These are phyloP conservation scores for Sorex araneus DNA, from an alignment of 2,113 vertebrate species.

Conservation along the genomic window DNA sequence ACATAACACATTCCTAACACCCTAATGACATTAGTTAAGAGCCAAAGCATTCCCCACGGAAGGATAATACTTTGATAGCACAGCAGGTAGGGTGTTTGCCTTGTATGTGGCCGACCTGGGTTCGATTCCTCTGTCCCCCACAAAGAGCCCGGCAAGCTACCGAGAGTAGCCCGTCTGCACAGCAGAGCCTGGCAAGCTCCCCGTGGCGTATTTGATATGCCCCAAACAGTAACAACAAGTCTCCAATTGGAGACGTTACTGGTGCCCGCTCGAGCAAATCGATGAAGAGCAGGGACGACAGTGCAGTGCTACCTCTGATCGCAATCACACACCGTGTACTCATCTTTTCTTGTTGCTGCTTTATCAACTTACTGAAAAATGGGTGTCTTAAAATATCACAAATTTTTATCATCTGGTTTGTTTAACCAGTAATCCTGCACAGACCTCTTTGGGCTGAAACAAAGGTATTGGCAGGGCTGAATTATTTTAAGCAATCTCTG, in stretches of 20 bases:
- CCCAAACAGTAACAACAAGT: too few species aligned
- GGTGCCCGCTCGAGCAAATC: too few species aligned
- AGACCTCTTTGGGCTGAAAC: neutral
- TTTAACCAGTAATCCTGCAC: neutral
- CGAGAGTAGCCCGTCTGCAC: too few species aligned
- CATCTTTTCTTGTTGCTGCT: neutral
- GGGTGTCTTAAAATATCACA: slow-evolving; percentile 16
- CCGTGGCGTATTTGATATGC: too few species aligned
- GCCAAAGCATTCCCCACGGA: neutral
- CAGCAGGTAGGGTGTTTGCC: too few species aligned
- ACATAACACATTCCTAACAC: neutral
- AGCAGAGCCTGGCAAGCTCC: too few species aligned
- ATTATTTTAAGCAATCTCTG: neutral
- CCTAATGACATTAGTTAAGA: neutral
- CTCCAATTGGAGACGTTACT: too few species aligned
- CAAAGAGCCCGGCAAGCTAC: too few species aligned
- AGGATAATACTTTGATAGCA: neutral
- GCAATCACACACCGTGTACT: neutral
- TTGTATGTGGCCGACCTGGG: too few species aligned
- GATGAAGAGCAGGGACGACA: too few species aligned
- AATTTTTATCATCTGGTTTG: neutral
- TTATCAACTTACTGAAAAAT: neutral
- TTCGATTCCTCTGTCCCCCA: too few species aligned
- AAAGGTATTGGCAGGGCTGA: neutral
- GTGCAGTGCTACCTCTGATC: neutral